Conservation (phyloP, 2,113 vertebrate genomes). For the Oreocharis arfaki region DNA sequence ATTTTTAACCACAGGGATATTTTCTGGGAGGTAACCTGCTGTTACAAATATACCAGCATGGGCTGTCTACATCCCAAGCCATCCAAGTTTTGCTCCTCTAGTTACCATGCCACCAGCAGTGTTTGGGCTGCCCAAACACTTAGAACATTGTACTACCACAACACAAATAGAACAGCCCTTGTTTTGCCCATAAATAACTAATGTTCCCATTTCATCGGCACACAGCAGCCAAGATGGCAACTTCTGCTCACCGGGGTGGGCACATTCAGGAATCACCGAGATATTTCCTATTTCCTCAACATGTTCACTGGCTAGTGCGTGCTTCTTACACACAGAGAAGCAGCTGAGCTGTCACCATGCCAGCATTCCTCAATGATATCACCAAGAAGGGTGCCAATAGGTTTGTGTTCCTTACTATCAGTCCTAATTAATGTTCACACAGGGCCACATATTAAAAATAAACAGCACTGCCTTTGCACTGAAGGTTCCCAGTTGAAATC, state of each 20-base stretch:
- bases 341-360: neutral
- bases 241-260: neutral
- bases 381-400: neutral
- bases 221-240: neutral
- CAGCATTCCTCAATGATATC: neutral
- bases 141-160: neutral
- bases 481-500: neutral
- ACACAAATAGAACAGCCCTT: neutral
- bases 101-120: neutral
- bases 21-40: neutral
- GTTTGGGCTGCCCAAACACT: neutral
- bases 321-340: neutral
- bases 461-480: neutral
- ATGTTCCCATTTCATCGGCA: neutral
- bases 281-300: neutral
- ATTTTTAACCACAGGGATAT: neutral
- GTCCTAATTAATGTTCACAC: neutral
- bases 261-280: neutral
- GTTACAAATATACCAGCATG: neutral
- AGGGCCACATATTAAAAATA: neutral
- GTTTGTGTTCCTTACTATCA: constrained; percentile 7
- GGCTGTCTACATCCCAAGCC: neutral
- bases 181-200: constrained; percentile 7
- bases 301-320: neutral
- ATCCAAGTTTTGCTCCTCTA: neutral